phyloP scores from a whole-genome alignment of 2,888 invertebrate genomes.

The Ferrisia virgata region DNA sequence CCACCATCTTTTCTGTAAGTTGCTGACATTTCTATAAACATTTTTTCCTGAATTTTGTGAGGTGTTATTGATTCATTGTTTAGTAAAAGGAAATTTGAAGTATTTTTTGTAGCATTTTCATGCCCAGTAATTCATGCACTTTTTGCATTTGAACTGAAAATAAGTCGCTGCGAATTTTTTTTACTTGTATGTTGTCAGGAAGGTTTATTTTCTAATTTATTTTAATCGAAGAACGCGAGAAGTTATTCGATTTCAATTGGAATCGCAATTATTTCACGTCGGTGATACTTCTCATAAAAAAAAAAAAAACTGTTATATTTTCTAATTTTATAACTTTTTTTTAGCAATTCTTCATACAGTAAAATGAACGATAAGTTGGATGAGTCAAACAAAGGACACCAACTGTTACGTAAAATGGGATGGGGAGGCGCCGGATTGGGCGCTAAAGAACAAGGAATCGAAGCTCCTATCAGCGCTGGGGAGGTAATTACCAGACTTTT shows the following conservation, averaged over 20 bases:
- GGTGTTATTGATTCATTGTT: background rate
- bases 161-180: too few species aligned
- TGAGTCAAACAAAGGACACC: conserved; percentile 92
- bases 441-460: conserved; percentile 91
- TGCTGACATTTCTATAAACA: too few species aligned
- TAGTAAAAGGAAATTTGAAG: too few species aligned
- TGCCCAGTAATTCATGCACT: too few species aligned
- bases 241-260: too few species aligned
- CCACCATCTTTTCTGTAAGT: conserved; percentile 77
- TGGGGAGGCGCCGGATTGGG: conserved; percentile 95
- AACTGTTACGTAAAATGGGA: conserved; percentile 95
- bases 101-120: too few species aligned
- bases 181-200: too few species aligned
- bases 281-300: background rate
- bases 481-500: conserved; percentile 59
- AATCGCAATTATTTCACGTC: too few species aligned
- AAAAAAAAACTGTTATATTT: background rate
- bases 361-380: conserved; percentile 67
- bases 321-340: background rate
- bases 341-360: conserved; percentile 53
- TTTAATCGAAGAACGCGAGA: too few species aligned
- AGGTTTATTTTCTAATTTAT: too few species aligned
- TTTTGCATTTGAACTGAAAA: too few species aligned
- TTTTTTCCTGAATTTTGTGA: too few species aligned
- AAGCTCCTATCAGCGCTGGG: conserved; percentile 89